phyloP scores from a whole-genome alignment of 2,797 vertebrate species.

The Tokudaia tokunoshimensis region DNA sequence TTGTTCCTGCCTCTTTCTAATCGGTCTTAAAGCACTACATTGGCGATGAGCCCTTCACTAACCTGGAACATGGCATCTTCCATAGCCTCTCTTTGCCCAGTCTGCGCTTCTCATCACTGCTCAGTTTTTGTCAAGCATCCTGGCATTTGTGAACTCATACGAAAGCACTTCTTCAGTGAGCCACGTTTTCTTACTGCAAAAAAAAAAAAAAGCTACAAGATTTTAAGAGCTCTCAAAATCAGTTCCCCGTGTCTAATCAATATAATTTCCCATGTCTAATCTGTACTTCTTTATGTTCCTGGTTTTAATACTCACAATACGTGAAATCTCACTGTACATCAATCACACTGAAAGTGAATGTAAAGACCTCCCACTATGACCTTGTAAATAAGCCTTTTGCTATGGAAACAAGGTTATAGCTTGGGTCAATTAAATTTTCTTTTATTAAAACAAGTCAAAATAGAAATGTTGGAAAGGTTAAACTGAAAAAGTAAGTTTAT shows the following conservation, averaged over 20 bases:
- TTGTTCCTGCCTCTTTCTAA: not conserved
- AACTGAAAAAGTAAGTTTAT: not conserved
- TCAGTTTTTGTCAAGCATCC: not conserved
- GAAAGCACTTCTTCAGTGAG: not conserved
- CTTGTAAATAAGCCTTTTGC: not conserved
- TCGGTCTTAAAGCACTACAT: too few species aligned
- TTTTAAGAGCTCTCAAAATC: conserved; percentile 42
- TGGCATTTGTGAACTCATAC: not conserved
- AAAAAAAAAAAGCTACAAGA: not conserved
- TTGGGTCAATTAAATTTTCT: conserved; percentile 6
- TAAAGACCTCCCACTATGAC: not conserved
- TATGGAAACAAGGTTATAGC: conserved; percentile 8
- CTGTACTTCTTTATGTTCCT: not conserved
- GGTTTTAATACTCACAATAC: not conserved
- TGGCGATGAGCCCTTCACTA: not conserved
- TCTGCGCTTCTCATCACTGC: not conserved
- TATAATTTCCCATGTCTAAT: not conserved
- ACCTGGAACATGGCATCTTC: not conserved
- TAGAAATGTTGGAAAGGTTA: conserved; percentile 30
- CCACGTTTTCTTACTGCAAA: conserved; percentile 4
- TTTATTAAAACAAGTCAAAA: conserved; percentile 20
- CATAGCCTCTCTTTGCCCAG: not conserved
- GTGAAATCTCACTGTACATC: not conserved
- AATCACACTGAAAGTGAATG: conserved; percentile 4
- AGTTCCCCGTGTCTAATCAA: not conserved